Conservation (phyloP, 2,113 vertebrate genomes). For the Pseudois nayaur region DNA sequence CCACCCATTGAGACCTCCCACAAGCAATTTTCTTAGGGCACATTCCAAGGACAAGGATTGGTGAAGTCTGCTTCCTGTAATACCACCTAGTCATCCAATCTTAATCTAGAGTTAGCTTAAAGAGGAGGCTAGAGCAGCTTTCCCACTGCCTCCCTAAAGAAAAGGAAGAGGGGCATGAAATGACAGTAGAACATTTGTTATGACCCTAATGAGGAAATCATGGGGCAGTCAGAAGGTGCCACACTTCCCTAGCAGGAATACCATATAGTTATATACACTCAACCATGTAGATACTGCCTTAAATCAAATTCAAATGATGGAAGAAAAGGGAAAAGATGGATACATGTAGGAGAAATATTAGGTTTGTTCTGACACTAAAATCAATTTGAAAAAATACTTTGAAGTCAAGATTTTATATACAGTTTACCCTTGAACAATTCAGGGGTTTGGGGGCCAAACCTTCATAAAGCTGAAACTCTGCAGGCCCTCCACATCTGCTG, state of each 20-base stretch:
- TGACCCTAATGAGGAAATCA: neutral
- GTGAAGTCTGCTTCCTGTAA: slow-evolving; percentile 31
- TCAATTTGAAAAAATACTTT: neutral
- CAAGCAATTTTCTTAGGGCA: slow-evolving; percentile 43
- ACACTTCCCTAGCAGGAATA: neutral
- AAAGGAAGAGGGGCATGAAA: neutral
- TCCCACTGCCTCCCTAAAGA: neutral
- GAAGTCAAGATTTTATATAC: neutral
- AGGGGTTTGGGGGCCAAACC: neutral
- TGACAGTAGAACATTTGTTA: neutral
- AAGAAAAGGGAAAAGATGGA: neutral
- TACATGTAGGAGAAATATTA: neutral
- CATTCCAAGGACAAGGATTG: slow-evolving; percentile 48
- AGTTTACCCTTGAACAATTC: neutral
- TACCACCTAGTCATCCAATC: neutral
- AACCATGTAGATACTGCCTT: neutral
- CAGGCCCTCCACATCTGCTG: neutral
- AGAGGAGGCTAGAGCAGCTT: neutral
- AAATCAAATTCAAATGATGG: slow-evolving; percentile 17
- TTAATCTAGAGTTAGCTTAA: slow-evolving; percentile 42
- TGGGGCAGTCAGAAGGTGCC: neutral
- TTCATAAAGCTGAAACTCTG: neutral
- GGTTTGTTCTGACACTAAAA: neutral
- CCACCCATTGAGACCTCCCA: slow-evolving; percentile 63
- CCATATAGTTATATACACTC: neutral